Conservation (phyloP, 2,797 vertebrate species). For the Cephalopachus bancanus region DNA sequence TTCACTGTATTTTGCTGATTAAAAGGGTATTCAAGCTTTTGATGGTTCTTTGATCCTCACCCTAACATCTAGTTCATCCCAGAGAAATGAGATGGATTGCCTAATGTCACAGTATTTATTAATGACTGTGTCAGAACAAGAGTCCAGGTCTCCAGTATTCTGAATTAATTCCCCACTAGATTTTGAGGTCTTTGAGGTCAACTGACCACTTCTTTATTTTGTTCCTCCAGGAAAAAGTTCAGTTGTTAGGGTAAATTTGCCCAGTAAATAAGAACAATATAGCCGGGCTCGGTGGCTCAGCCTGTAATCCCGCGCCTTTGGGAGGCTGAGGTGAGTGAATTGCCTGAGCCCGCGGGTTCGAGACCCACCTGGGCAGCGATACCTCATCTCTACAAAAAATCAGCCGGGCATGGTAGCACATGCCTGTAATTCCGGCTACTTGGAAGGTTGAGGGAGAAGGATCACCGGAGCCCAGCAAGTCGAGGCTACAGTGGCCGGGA, state of each 20-base stretch:
- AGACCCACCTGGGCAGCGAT: no score
- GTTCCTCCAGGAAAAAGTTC: background rate
- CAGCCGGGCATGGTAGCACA: no score
- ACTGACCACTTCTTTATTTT: background rate
- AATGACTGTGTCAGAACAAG: background rate
- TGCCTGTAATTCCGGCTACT: no score
- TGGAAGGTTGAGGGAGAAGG: no score
- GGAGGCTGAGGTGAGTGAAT: no score
- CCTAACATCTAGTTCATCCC: background rate
- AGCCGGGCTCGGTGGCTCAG: background rate
- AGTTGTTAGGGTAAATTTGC: background rate
- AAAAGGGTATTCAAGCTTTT: background rate
- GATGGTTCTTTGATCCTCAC: background rate
- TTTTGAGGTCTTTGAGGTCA: background rate
- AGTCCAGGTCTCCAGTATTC: background rate
- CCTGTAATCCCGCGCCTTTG: no score
- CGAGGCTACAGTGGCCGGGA: no score
- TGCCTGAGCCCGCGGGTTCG: no score
- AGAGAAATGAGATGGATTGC: background rate
- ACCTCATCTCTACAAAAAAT: no score
- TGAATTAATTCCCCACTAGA: background rate
- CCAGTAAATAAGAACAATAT: background rate
- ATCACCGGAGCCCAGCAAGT: no score
- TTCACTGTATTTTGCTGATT: background rate
- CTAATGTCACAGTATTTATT: background rate